Evolutionary conservation across 92 coral and sea anemone species (phyloP).

Genomic region (Bergia sp.): DNA sequence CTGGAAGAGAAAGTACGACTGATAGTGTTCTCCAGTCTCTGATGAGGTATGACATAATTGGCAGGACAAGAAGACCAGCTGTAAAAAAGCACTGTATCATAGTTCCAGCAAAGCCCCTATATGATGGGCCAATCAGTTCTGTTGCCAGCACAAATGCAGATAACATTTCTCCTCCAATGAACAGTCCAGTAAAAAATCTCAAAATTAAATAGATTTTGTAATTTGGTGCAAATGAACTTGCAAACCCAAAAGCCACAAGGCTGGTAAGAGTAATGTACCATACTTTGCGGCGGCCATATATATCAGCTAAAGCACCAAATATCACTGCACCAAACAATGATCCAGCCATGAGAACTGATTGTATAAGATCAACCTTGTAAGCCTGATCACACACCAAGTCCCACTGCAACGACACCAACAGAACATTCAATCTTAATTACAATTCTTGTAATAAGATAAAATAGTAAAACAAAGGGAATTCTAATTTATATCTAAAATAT

Average conservation of each 20-base stretch:
- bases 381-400: slow-evolving; percentile 86
- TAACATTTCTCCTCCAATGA: slow-evolving; percentile 90
- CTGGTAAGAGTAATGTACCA: slow-evolving; percentile 91
- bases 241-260: slow-evolving; percentile 85
- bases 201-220: slow-evolving; percentile 66
- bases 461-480: too few species aligned
- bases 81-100: slow-evolving; percentile 95
- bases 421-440: background rate
- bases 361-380: slow-evolving; percentile 89
- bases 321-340: slow-evolving; percentile 83
- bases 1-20: slow-evolving; percentile 84
- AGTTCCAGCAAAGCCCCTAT: slow-evolving; percentile 92
- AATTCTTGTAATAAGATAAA: background rate
- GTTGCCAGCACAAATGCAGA: slow-evolving; percentile 95
- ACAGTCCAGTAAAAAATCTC: slow-evolving; percentile 90
- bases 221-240: slow-evolving; percentile 90
- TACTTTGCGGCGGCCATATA: slow-evolving; percentile 84
- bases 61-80: slow-evolving; percentile 84
- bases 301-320: slow-evolving; percentile 89
- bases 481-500: too few species aligned
- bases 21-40: slow-evolving; percentile 97
- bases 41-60: slow-evolving; percentile 80
- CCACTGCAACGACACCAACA: slow-evolving; percentile 77
- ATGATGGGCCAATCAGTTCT: slow-evolving; percentile 95
- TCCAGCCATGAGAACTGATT: slow-evolving; percentile 92